Evolutionary conservation across 2,888 invertebrate species (phyloP).

Genomic region (Gryllus longicercus): DNA sequence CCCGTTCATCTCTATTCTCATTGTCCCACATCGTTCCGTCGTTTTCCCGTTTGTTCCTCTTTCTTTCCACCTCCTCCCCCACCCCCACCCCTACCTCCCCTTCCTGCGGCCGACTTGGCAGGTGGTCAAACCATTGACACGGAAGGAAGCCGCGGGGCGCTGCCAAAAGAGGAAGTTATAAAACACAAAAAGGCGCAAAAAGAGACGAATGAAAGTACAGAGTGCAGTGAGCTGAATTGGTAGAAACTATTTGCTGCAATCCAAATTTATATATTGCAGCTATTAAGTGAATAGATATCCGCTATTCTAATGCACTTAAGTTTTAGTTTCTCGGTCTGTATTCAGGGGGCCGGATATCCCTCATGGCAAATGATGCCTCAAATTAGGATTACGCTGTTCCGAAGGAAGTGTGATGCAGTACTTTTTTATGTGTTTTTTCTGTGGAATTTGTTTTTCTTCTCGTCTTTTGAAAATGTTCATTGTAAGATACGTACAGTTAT

Average conservation of each 20-base stretch:
- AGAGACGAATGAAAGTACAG: not conserved
- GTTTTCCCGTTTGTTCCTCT: no score
- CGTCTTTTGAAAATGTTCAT: no score
- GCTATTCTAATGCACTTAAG: not conserved
- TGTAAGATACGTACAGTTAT: no score
- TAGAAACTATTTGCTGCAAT: not conserved
- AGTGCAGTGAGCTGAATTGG: not conserved
- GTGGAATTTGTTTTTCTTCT: no score
- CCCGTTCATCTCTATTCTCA: no score
- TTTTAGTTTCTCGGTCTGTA: not conserved
- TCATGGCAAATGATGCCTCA: constrained; percentile 17
- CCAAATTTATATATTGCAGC: constrained; percentile 9
- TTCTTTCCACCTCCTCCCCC: no score
- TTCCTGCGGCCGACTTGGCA: not conserved
- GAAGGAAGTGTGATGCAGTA: not conserved
- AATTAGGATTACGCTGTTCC: not conserved
- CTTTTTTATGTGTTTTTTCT: no score
- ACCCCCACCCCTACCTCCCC: not conserved
- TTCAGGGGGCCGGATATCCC: not conserved
- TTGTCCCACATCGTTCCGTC: no score
- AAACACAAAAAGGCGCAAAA: not conserved
- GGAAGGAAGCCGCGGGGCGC: not conserved
- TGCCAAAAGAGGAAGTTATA: constrained; percentile 17
- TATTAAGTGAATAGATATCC: constrained; percentile 5
- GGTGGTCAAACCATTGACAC: constrained; percentile 8